Evolutionary conservation across 2,113 vertebrate genomes (phyloP).

Genomic region (Ailuropoda melanoleuca): DNA sequence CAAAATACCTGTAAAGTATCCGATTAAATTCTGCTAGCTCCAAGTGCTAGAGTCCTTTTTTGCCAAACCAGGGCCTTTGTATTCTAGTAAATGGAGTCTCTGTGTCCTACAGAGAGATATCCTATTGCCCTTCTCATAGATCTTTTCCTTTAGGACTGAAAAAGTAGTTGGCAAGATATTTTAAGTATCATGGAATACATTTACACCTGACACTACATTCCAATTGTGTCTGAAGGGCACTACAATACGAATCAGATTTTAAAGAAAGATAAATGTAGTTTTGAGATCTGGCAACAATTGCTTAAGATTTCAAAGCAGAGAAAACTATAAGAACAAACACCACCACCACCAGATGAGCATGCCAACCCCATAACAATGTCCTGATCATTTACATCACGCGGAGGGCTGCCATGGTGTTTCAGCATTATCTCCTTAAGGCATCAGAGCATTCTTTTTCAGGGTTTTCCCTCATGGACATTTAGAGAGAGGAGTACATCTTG

Average conservation of each 20-base stretch:
- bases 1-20: not conserved
- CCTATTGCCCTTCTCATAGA: constrained; percentile 2
- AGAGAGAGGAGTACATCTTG: not conserved
- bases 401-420: not conserved
- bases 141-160: constrained; percentile 21
- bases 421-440: not conserved
- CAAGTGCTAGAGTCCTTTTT: not conserved
- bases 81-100: constrained; percentile 15
- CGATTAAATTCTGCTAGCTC: not conserved
- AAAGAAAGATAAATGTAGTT: not conserved
- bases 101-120: not conserved
- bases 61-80: not conserved
- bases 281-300: not conserved
- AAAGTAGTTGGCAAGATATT: constrained; percentile 38
- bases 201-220: constrained; percentile 3
- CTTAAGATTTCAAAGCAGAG: not conserved
- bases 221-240: not conserved
- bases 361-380: not conserved
- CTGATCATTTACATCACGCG: not conserved
- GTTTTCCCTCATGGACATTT: not conserved
- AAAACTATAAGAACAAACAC: not conserved
- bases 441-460: not conserved
- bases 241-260: not conserved
- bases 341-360: not conserved
- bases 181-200: not conserved